Percentiles rank a stretch among this genome's conserved stretches.
phyloP scores from a whole-genome alignment of 2,888 invertebrate species.

The Lepidocyrtoides sp. region DNA sequence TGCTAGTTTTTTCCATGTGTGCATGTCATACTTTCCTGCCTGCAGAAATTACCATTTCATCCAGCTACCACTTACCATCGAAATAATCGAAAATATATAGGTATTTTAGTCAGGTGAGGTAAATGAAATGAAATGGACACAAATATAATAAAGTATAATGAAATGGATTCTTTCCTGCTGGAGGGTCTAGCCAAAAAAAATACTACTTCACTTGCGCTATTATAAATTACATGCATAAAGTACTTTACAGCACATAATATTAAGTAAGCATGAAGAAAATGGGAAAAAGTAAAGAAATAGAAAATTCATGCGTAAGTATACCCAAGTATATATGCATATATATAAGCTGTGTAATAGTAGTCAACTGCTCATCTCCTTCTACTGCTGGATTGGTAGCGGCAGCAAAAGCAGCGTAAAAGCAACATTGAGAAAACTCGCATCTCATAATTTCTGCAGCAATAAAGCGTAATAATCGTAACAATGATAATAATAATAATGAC shows the following conservation, averaged over 20 bases:
- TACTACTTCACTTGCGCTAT: background rate
- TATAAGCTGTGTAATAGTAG: background rate
- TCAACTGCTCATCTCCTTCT: background rate
- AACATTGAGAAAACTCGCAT: slow-evolving; percentile 65
- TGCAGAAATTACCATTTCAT: background rate
- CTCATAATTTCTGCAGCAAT: slow-evolving; percentile 82
- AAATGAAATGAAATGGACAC: slow-evolving; percentile 71
- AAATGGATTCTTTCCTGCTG: slow-evolving; percentile 72
- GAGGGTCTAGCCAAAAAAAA: slow-evolving; percentile 45
- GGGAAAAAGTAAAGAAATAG: background rate
- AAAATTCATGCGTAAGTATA: background rate
- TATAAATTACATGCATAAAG: slow-evolving; percentile 63
- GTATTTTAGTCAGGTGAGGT: slow-evolving; percentile 58
- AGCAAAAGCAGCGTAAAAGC: slow-evolving; percentile 1
- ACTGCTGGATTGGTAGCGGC: background rate
- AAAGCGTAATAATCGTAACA: slow-evolving; percentile 81
- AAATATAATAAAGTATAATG: slow-evolving; percentile 61
- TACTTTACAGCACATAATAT: slow-evolving; percentile 32
- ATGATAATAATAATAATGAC: slow-evolving; percentile 77
- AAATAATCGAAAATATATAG: slow-evolving; percentile 6
- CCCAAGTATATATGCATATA: background rate
- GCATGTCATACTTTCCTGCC: background rate
- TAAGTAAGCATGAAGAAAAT: slow-evolving; percentile 26
- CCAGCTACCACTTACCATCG: background rate
- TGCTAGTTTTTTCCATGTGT: background rate